Percentiles rank a stretch among this genome's conserved stretches.
Evolutionary conservation across 2,113 vertebrate species (phyloP).

Genomic region (Calidris pygmaea): DNA sequence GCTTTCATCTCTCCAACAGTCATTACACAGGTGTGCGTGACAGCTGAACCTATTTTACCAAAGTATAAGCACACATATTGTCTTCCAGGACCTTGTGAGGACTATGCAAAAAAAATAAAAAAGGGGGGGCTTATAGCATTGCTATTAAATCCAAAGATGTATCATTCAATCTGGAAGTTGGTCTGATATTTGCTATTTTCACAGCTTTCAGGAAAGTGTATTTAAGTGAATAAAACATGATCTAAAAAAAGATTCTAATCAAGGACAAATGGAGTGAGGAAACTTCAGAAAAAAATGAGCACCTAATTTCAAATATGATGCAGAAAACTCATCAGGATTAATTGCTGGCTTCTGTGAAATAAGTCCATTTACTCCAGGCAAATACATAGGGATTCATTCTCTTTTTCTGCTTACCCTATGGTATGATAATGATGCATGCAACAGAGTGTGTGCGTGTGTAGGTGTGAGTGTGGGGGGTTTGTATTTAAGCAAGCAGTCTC

Average conservation of each 20-base stretch:
- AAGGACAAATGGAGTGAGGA: not conserved
- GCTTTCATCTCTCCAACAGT: not conserved
- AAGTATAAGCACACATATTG: not conserved
- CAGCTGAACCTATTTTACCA: not conserved
- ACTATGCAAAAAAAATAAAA: not conserved
- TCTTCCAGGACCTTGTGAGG: not conserved
- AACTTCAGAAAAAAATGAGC: not conserved
- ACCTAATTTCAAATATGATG: not conserved
- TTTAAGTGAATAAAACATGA: not conserved
- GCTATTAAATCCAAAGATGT: not conserved
- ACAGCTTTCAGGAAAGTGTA: not conserved
- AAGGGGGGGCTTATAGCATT: not conserved
- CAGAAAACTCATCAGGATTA: not conserved
- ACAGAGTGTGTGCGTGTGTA: not conserved
- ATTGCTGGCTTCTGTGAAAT: not conserved
- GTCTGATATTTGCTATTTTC: not conserved
- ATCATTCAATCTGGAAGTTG: not conserved
- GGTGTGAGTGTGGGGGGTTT: not conserved
- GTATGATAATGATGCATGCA: not conserved
- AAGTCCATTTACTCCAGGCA: not conserved
- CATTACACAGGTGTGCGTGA: not conserved
- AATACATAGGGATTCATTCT: not conserved
- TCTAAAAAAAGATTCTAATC: not conserved
- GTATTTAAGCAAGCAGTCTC: not conserved
- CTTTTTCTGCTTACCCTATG: not conserved